Conservation (phyloP, 2,113 vertebrate species). For the Hypocryptadius cinnamomeus region DNA sequence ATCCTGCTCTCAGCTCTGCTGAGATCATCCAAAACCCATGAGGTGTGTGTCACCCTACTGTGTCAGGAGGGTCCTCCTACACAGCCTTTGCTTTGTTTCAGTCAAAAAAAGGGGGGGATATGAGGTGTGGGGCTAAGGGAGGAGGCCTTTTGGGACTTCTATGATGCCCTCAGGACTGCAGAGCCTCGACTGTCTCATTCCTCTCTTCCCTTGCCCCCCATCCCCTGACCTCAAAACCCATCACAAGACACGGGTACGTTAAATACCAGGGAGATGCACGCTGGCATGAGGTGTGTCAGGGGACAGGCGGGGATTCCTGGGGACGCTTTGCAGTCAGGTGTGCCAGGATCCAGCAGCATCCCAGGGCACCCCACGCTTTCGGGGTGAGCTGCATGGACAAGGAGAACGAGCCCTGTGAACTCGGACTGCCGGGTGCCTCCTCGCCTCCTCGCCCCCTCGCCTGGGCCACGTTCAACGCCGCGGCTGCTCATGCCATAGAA, state of each 20-base stretch:
- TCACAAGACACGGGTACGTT: accelerated
- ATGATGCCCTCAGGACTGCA: not conserved
- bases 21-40: not conserved
- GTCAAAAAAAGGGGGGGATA: not conserved
- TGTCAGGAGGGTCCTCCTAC: accelerated
- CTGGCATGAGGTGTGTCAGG: not conserved
- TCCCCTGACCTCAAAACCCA: not conserved
- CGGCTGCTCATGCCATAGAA: slow-evolving; percentile 18
- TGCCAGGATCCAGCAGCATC: not conserved
- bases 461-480: not conserved
- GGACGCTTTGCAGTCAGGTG: not conserved
- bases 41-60: accelerated
- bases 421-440: not conserved
- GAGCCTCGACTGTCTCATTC: accelerated
- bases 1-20: not conserved
- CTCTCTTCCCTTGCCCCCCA: not conserved
- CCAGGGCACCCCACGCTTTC: not conserved
- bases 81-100: not conserved
- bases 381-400: not conserved
- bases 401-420: not conserved
- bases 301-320: not conserved
- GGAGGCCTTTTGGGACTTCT: not conserved
- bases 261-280: not conserved
- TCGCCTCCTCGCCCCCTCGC: not conserved
- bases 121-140: too few species aligned